Evolutionary conservation across 35 echinoderm and acorn worm species (phyloP), one percentile per base, ranked within the genome.

Genomic region (Stichopus chloronotus): DNA sequence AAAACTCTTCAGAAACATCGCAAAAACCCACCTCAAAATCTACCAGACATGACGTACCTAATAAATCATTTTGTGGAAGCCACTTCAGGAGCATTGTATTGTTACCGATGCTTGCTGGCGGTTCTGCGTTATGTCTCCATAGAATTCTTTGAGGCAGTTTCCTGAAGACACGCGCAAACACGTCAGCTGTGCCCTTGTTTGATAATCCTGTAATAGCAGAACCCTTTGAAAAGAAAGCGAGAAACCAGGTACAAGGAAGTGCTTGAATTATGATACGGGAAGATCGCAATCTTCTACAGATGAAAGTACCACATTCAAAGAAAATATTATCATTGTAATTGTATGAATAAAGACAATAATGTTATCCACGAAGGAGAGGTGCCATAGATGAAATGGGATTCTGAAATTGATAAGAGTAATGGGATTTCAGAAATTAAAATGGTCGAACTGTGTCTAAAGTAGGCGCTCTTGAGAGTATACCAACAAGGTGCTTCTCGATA

Each of bases 11-110:
- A 3, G 30, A 43, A 43, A 43, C 30, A 43, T 77, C 9, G 7
- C 6, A 78, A 78, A 11, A 22, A 13, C 8, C 72, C 8, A 77
- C 9, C 16, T 1, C 9, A 17, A 25, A 23, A 78, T 25, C 21
- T 21, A 5, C 10, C 1, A 9, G 23, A 25, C 52, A 24, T 4
- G 52, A 12, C 21, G 76, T 94, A 96, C 95, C 95, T 60, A 96
- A 68, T 54, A 96, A 23, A 68, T 96, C 95, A 87, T 96, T 96
- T 69, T 96, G 95, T 8, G 95, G 92, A 60, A 96, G 56, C 95
- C 95, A 96, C 53, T 90, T 61, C 80, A 94, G 55, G 1, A 94
- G 9, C 52, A 90, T 94, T 22, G 92, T 94, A 58, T 96, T 96
- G 56, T 78, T 58, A 25, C 92, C 92, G 0, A 96, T 79, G 54